phyloP scores from a whole-genome alignment of 2,797 vertebrate genomes.

The Chlorospingus semifuscus region DNA sequence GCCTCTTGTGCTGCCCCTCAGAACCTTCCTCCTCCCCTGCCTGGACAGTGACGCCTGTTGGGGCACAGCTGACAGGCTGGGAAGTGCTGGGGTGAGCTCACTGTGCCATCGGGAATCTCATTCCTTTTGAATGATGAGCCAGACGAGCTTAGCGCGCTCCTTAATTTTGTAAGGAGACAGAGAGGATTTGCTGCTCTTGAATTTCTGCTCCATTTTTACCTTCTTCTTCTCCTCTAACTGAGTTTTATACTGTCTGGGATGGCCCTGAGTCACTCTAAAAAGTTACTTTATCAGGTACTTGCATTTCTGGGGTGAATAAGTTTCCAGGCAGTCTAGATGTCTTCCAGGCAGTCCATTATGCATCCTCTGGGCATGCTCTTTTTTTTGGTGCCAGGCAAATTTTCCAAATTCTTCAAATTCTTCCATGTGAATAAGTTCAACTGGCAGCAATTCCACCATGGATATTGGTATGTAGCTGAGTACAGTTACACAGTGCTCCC shows the following conservation, averaged over 20 bases:
- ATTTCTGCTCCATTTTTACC: background rate
- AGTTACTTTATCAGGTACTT: background rate
- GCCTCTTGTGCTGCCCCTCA: background rate
- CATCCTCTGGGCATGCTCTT: background rate
- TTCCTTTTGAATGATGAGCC: slow-evolving; percentile 31
- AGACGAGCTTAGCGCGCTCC: background rate
- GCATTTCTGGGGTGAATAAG: background rate
- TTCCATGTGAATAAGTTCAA: background rate
- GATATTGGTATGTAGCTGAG: background rate
- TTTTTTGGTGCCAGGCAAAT: background rate
- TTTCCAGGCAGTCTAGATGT: background rate
- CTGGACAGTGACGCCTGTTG: fast-evolving
- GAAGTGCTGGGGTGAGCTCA: background rate
- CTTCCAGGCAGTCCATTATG: background rate
- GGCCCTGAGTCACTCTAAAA: background rate
- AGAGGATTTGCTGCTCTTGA: background rate
- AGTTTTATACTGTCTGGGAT: background rate
- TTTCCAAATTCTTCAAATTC: background rate
- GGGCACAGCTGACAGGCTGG: background rate
- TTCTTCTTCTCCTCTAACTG: background rate
- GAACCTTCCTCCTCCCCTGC: background rate
- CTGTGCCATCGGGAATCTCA: background rate
- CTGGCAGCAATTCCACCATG: background rate
- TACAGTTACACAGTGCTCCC: background rate
- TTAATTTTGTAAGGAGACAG: background rate